Evolutionary conservation across 2,888 invertebrate genomes (phyloP).

Genomic region (Andrena flavipes): DNA sequence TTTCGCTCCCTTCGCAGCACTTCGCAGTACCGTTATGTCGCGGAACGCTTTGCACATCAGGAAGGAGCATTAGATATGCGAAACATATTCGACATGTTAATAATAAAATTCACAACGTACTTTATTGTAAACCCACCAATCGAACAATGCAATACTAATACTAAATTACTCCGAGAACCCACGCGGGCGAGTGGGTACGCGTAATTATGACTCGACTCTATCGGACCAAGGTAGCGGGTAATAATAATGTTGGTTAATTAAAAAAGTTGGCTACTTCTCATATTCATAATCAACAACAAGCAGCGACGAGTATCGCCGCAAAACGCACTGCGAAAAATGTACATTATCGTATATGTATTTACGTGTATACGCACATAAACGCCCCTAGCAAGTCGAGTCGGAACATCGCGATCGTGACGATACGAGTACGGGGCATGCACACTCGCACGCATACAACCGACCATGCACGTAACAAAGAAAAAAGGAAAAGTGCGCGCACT

Average conservation of each 20-base stretch:
- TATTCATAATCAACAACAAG: not conserved
- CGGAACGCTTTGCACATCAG: too few species aligned
- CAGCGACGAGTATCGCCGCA: not conserved
- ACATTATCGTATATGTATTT: too few species aligned
- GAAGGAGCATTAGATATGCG: too few species aligned
- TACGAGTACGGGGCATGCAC: too few species aligned
- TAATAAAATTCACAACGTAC: slow-evolving; percentile 77
- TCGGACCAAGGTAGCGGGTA: not conserved
- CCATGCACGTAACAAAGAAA: slow-evolving; percentile 44
- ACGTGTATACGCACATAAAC: not conserved
- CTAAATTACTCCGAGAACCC: slow-evolving; percentile 71
- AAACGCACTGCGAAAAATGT: not conserved
- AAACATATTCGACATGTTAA: not conserved
- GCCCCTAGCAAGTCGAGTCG: not conserved
- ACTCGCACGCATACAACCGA: not conserved
- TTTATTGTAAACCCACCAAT: slow-evolving; percentile 78
- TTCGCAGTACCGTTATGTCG: not conserved
- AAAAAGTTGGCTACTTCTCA: not conserved
- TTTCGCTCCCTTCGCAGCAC: not conserved
- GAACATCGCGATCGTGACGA: not conserved
- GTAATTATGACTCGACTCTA: slow-evolving; percentile 1
- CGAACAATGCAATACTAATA: slow-evolving; percentile 77
- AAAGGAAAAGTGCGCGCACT: slow-evolving; percentile 31
- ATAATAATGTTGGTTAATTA: not conserved
- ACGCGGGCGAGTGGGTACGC: not conserved